Evolutionary conservation across 2,888 invertebrate genomes (phyloP).

Genomic region (Pterobdella sp.): DNA sequence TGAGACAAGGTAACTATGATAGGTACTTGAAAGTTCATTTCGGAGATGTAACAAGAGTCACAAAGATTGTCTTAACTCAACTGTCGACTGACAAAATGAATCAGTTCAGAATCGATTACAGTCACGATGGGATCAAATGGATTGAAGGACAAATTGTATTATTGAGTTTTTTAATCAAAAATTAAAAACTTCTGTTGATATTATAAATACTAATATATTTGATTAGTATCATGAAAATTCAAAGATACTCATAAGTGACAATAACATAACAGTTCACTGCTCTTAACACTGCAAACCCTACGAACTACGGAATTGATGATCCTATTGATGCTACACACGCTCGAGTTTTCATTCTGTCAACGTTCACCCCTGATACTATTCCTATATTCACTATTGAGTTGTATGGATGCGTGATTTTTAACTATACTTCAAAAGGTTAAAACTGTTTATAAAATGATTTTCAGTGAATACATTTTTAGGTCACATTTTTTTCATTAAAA

Average conservation of each 20-base stretch:
- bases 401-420: conserved; percentile 40
- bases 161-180: not conserved
- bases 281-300: not conserved
- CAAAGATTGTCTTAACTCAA: conserved; percentile 37
- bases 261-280: conserved; percentile 11
- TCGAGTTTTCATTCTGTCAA: conserved; percentile 2
- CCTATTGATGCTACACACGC: conserved; percentile 9
- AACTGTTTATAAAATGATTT: not conserved
- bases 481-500: too few relatives aligned
- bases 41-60: conserved; percentile 40
- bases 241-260: too few relatives aligned
- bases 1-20: conserved; percentile 38
- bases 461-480: too few relatives aligned
- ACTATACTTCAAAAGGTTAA: conserved; percentile 28
- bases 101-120: conserved; percentile 39
- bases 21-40: conserved; percentile 43
- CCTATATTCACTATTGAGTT: conserved; percentile 38
- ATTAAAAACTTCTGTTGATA: too few relatives aligned
- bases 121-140: conserved; percentile 42
- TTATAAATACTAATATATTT: too few relatives aligned
- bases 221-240: too few relatives aligned
- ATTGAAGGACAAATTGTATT: conserved; percentile 38
- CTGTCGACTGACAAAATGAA: conserved; percentile 33
- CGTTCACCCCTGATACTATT: conserved; percentile 10
- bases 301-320: not conserved